These are phyloP conservation scores for Potorous gilbertii DNA, from an alignment of 2,797 vertebrate species.

Conservation along the genomic window DNA sequence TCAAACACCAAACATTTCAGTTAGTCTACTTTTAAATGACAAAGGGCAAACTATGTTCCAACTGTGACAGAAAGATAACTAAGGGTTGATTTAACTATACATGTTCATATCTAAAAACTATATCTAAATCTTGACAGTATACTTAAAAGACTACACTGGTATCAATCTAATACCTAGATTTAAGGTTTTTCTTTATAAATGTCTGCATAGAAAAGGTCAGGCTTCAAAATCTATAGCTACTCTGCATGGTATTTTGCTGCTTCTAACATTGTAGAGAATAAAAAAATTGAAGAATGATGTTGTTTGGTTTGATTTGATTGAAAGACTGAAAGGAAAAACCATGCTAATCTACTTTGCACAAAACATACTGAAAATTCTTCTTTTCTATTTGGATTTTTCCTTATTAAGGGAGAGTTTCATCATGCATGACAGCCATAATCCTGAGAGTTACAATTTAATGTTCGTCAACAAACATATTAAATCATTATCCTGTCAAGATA, in stretches of 20 bases:
- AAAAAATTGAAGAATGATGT: background rate
- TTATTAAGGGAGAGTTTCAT: background rate
- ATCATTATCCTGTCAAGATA: background rate
- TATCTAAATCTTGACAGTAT: constrained; percentile 59
- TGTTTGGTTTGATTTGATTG: background rate
- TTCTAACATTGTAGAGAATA: accelerated
- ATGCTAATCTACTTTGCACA: background rate
- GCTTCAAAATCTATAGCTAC: background rate
- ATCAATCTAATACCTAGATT: constrained; percentile 63
- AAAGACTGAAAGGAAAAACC: background rate
- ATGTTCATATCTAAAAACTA: constrained; percentile 62
- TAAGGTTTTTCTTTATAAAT: constrained; percentile 35
- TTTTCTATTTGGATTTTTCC: background rate
- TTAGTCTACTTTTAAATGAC: constrained; percentile 59
- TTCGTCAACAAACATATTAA: background rate
- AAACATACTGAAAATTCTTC: background rate
- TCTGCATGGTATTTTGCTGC: background rate
- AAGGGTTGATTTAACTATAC: constrained; percentile 53
- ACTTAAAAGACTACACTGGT: constrained; percentile 41
- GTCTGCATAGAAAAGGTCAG: constrained; percentile 10
- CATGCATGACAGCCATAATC: constrained; percentile 3
- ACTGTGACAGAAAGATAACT: constrained; percentile 29
- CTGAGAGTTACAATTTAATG: background rate
- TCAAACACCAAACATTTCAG: constrained; percentile 45
- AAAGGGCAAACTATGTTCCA: constrained; percentile 31